These are phyloP conservation scores for Pyxicephalus adspersus DNA, from an alignment of 2,113 vertebrate genomes.

Conservation along the genomic window DNA sequence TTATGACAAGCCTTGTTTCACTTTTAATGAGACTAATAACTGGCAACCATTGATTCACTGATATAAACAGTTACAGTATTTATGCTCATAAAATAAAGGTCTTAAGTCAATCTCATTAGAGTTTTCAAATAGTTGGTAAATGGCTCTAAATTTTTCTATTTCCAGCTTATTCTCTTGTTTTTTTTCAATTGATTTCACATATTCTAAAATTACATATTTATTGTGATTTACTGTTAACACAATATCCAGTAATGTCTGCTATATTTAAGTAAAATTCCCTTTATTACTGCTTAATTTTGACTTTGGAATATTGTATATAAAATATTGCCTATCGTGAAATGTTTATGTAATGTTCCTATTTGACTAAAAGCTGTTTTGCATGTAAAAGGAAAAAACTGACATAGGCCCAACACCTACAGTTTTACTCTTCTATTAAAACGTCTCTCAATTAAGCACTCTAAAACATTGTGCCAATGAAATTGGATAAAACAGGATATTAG, in stretches of 20 bases:
- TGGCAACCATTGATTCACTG: background rate
- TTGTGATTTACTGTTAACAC: constrained; percentile 32
- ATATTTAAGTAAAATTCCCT: constrained; percentile 15
- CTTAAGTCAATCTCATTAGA: background rate
- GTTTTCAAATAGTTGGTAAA: background rate
- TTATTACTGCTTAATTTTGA: background rate
- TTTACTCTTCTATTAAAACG: no score
- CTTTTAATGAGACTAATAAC: background rate
- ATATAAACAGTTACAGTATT: background rate
- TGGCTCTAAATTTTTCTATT: constrained; percentile 18
- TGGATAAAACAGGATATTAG: no score
- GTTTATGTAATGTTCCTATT: no score
- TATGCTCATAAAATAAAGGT: constrained; percentile 10
- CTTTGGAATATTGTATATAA: background rate
- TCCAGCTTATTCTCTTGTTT: background rate
- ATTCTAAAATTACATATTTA: constrained; percentile 5
- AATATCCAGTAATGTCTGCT: constrained; percentile 25
- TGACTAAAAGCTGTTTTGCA: no score
- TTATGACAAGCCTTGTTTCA: background rate
- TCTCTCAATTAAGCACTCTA: no score
- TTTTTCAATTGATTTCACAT: constrained; percentile 25
- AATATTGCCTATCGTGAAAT: background rate
- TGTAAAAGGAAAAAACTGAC: no score
- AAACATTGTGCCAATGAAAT: no score
- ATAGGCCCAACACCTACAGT: no score